phyloP scores from a whole-genome alignment of 2,888 invertebrate species.

The Mimumesa dahlbomi region DNA sequence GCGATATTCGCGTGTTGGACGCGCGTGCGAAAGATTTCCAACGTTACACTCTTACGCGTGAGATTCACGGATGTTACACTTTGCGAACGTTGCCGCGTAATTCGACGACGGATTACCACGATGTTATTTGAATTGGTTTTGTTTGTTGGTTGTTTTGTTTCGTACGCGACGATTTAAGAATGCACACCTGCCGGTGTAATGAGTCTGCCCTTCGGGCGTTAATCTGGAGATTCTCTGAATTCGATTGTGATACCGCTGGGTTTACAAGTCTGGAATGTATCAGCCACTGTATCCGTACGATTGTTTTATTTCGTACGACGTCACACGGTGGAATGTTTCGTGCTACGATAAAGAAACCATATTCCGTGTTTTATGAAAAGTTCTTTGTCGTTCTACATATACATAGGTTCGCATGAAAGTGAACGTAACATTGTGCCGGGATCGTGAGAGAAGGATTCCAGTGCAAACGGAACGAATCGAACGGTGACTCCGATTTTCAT shows the following conservation, averaged over 20 bases:
- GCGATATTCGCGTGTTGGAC: slow-evolving; percentile 7
- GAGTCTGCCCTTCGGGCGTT: background rate
- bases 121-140: too few species aligned
- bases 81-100: background rate
- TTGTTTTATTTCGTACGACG: background rate
- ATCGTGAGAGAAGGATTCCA: background rate
- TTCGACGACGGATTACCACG: too few species aligned
- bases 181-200: background rate
- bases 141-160: too few species aligned
- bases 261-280: slow-evolving; percentile 8
- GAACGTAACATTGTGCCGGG: slow-evolving; percentile 17
- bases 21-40: slow-evolving; percentile 23
- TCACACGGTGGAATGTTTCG: slow-evolving; percentile 11
- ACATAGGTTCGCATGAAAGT: slow-evolving; percentile 27
- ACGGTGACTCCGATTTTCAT: too few species aligned
- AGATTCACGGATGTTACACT: background rate
- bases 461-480: slow-evolving; percentile 1
- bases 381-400: slow-evolving; percentile 38
- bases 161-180: background rate
- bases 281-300: background rate
- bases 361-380: slow-evolving; percentile 34
- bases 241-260: too few species aligned
- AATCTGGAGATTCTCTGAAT: background rate
- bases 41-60: slow-evolving; percentile 25
- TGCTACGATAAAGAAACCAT: slow-evolving; percentile 22